A percentile compares a stretch with the other conserved stretches of the same genome.
phyloP scores from a whole-genome alignment of 2,797 vertebrate species.

The Bradypodion pumilum region DNA sequence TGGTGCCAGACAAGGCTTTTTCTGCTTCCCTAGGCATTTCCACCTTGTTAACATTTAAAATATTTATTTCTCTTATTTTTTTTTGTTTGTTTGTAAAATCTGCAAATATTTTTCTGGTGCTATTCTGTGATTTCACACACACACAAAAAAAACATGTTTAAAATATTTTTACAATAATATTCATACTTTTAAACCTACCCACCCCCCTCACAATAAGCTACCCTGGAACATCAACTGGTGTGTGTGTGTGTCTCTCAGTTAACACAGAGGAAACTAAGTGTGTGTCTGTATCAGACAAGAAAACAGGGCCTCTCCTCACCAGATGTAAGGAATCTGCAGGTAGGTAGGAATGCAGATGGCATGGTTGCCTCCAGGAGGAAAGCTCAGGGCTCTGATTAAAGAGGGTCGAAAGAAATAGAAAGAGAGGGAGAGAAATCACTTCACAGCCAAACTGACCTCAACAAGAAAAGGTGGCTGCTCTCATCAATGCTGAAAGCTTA shows the following conservation, averaged over 20 bases:
- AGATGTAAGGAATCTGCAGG: not conserved
- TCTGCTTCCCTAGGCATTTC: not conserved
- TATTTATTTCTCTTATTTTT: not conserved
- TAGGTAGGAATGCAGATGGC: slow-evolving; percentile 14
- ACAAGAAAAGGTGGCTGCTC: slow-evolving; percentile 55
- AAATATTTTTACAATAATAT: not conserved
- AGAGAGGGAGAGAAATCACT: slow-evolving; percentile 16
- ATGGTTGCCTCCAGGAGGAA: not conserved
- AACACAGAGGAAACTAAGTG: not conserved
- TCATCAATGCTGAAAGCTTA: slow-evolving; percentile 65
- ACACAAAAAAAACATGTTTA: too few species aligned
- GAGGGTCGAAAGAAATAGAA: not conserved
- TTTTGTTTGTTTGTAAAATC: not conserved
- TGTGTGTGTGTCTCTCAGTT: too few species aligned
- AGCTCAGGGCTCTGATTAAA: slow-evolving; percentile 14
- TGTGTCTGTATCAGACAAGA: not conserved
- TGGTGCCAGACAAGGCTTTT: not conserved
- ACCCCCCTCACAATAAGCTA: too few species aligned
- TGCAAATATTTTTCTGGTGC: not conserved
- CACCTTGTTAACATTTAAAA: not conserved
- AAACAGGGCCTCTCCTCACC: not conserved
- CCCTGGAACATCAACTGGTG: too few species aligned
- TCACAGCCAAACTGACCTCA: slow-evolving; percentile 34
- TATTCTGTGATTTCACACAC: not conserved
- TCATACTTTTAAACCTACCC: not conserved